These are phyloP conservation scores for Osmerus eperlanus DNA, from an alignment of 2,113 vertebrate species.

Conservation along the genomic window DNA sequence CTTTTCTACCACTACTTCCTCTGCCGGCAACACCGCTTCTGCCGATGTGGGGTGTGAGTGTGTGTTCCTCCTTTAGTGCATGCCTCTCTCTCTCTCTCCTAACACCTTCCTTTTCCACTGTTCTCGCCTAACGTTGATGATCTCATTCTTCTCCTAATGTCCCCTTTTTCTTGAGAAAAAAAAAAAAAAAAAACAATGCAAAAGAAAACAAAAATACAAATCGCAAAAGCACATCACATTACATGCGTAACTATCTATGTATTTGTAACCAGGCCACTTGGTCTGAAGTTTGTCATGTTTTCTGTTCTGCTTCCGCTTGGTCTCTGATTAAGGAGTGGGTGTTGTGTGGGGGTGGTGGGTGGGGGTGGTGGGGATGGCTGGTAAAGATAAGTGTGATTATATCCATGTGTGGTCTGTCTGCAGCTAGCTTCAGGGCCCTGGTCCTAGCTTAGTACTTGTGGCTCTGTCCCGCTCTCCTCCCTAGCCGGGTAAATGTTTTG, in stretches of 20 bases:
- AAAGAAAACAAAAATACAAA: conserved; percentile 36
- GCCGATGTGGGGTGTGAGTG: conserved; percentile 99
- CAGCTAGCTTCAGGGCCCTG: conserved; percentile 70
- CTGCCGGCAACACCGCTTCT: conserved; percentile 92
- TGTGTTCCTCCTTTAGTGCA: conserved; percentile 98
- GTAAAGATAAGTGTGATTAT: conserved; percentile 58
- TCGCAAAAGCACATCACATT: conserved; percentile 71
- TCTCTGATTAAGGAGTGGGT: conserved; percentile 74
- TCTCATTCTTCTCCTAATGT: conserved; percentile 62
- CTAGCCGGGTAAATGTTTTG: conserved; percentile 89
- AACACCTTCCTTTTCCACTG: conserved; percentile 39
- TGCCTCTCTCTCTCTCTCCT: conserved; percentile 82
- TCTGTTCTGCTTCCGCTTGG: conserved; percentile 72
- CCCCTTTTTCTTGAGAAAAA: conserved; percentile 29
- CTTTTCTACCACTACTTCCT: conserved; percentile 93
- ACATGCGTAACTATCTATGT: conserved; percentile 77
- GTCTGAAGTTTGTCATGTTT: conserved; percentile 64
- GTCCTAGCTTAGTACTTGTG: conserved; percentile 48
- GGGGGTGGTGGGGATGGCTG: conserved; percentile 51
- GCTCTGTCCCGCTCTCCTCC: conserved; percentile 59
- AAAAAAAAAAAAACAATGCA: too few species aligned
- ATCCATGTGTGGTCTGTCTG: conserved; percentile 76
- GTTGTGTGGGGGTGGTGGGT: background rate
- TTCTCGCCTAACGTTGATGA: conserved; percentile 80
- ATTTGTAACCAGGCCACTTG: conserved; percentile 81